phyloP scores from a whole-genome alignment of 2,797 vertebrate species.

The Liasis olivaceus region DNA sequence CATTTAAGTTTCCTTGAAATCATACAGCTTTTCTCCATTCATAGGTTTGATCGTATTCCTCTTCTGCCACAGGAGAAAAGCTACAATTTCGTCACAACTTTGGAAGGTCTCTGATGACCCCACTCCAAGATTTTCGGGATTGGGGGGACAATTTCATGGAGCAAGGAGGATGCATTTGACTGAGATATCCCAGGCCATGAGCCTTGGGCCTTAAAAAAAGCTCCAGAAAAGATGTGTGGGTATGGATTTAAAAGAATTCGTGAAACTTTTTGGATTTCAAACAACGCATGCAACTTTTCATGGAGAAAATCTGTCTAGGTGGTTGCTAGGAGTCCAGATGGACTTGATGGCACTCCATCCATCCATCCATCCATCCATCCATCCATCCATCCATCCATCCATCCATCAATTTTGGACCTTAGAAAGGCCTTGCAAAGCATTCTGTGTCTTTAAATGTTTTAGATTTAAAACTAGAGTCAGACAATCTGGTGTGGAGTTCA shows the following conservation, averaged over 20 bases:
- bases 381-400: too few species aligned
- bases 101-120: background rate
- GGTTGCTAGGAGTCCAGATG: background rate
- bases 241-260: background rate
- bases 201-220: background rate
- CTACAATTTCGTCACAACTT: background rate
- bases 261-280: background rate
- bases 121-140: background rate
- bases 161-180: background rate
- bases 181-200: fast-evolving
- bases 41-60: background rate
- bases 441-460: background rate
- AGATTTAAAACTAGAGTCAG: background rate
- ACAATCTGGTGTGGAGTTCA: background rate
- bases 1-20: background rate
- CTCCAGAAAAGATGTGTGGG: background rate
- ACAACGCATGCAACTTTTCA: background rate
- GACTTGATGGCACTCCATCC: background rate
- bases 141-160: background rate
- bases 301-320: background rate
- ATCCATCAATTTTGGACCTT: background rate
- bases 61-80: too few species aligned
- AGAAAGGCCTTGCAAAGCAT: background rate
- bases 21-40: background rate
- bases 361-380: too few species aligned